Evolutionary conservation across 2,113 vertebrate species (phyloP), one percentile per base, ranked within the genome.

Genomic region (Hylia prasina): DNA sequence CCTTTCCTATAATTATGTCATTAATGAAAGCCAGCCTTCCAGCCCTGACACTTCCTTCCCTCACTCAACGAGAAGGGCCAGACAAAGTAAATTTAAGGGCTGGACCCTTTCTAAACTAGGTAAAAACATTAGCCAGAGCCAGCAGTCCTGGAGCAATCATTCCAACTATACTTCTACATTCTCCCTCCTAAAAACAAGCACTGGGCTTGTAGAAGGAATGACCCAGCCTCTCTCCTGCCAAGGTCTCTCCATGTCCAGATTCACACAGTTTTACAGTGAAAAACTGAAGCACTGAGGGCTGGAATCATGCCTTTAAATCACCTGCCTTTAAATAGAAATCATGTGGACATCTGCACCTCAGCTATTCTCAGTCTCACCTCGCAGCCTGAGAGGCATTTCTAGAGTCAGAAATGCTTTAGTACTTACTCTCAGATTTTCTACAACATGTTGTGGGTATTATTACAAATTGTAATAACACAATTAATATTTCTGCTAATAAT

Each of bases 361-460:
- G 19, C 18, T 57, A 3, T 0, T 40, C 22, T 30, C 33, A 33
- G 42, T 25, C 35, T 71, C 3, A 0, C 31, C 31, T 63, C 6
- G 1, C 45, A 73, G 23, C 47, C 51, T 39, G 4, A 2, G 5
- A 83, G 47, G 44, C 33, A 20, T 68, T 71, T 96, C 30, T 58
- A 48, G 47, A 61, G 56, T 35, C 51, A 75, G 69, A 84, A 65
- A 18, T 53, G 5, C 13, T 61, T 58, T 23, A 63, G 4, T 50
- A 33, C 39, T 66, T 50, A 13, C 63, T 89, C 56, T 70, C 39
- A 31, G 5, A 13, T 19, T 35, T 87, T 91, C 37, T 87, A 30
- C 21, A 82, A 31, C 19, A 64, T 27, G 12, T n/a, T 84, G 16
- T 33, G n/a, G 11, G 7, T 21, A 42, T 53, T 54, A 40, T 30